A percentile compares a stretch with the other conserved stretches of the same genome.
These are phyloP conservation scores for Escarpia spicata DNA, from an alignment of 2,888 invertebrate species.

Conservation along the genomic window DNA sequence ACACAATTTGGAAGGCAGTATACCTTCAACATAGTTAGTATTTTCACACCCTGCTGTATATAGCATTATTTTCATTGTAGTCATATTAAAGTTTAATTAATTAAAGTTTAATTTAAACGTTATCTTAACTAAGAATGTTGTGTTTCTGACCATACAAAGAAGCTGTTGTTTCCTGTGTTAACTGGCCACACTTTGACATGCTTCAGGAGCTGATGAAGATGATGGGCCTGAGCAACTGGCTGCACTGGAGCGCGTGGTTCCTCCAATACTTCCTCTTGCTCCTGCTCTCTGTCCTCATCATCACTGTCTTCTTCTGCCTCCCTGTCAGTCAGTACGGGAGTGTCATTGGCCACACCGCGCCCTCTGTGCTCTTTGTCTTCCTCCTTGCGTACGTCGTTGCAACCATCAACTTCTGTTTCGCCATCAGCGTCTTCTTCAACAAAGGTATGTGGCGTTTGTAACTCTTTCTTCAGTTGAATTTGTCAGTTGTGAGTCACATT, in stretches of 20 bases:
- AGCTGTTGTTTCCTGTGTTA: too few relatives aligned
- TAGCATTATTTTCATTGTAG: too few relatives aligned
- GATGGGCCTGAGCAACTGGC: conserved; percentile 85
- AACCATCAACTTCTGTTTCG: conserved; percentile 81
- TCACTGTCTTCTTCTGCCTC: conserved; percentile 62
- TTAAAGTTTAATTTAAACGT: too few relatives aligned
- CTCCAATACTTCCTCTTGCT: conserved; percentile 79
- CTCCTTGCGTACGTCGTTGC: conserved; percentile 77
- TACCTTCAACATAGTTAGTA: too few relatives aligned
- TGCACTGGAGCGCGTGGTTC: conserved; percentile 90
- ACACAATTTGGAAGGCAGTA: too few relatives aligned
- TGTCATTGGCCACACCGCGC: conserved; percentile 77
- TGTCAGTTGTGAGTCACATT: not conserved
- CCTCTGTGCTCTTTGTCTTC: conserved; percentile 76
- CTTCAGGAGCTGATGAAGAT: conserved; percentile 89
- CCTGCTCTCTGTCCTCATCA: conserved; percentile 70
- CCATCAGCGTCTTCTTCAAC: conserved; percentile 82
- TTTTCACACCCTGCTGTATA: too few relatives aligned
- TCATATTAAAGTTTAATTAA: too few relatives aligned
- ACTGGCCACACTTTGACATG: not conserved
- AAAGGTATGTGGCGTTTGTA: conserved; percentile 71
- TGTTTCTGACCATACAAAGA: too few relatives aligned
- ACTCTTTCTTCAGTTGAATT: not conserved
- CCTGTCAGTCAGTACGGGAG: conserved; percentile 38
- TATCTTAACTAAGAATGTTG: too few relatives aligned